Evolutionary conservation across 2,888 invertebrate genomes (phyloP), one percentile per base, ranked within the genome.

Genomic region (Brachyopa scutellaris): DNA sequence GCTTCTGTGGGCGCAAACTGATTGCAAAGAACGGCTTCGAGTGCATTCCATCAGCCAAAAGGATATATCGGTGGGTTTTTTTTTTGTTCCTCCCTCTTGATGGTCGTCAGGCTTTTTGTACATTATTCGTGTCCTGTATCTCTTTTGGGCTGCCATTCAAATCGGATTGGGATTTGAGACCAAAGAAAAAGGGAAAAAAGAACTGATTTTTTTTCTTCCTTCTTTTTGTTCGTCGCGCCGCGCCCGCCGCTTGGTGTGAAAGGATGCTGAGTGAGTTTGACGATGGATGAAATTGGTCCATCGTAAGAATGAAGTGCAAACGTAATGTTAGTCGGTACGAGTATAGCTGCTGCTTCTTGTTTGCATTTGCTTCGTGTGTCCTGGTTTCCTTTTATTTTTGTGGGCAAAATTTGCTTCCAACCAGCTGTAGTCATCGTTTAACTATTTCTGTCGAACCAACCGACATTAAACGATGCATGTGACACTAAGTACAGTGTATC

Each of bases 251-350:
- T 21, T 31, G 13, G 38, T 51, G 38, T 61, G 15, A 38, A 51
- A 47, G 61, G 40, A 47, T 13, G 40, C 17, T 29, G 49, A 59
- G 57, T 36, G 69, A 69, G 69, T 64, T 67, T 69, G 69, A 62
- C 74, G 74, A 76, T 76, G 76, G 69, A 76, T 74, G 62, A 69
- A 80, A 80, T 80, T 76, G 76, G 64, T 80, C 64, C 74, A 70
- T 76, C 80, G 80, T 76, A 76, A 80, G 72, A 80, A 69, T 80
- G 62, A 76, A 80, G 80, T 80, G 80, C 76, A 80, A 80, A 76
- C 80, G 59, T 70, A 80, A 76, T 64, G 80, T 69, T 80, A 73
- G 74, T 69, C 59, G n/a, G n/a, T 23, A 38, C 19, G 3, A 61
- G 11, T 11, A 36, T 11, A 6, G 51, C 72, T 62, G 19, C 36